Evolutionary conservation across 1,140 invertebrate species (phyloP).

Genomic region (Aradophagus sp.): DNA sequence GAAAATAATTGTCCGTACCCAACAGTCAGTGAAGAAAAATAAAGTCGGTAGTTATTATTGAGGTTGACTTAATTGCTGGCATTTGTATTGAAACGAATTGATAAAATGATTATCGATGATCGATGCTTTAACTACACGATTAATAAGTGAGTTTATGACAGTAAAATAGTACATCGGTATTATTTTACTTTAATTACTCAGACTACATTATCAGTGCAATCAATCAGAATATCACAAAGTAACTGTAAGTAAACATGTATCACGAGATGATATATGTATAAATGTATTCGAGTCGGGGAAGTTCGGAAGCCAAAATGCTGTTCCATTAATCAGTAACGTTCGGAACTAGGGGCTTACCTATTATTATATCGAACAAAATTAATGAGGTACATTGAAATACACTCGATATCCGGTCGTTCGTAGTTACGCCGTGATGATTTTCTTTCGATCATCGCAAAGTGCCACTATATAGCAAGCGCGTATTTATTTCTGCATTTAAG

Average conservation of each 20-base stretch:
- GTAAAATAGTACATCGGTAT: constrained; percentile 50
- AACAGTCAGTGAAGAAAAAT: too few relatives aligned
- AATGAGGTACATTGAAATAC: constrained; percentile 76
- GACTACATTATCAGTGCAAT: constrained; percentile 65
- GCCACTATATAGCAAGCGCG: too few relatives aligned
- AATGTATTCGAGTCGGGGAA: constrained; percentile 42
- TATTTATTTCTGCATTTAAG: too few relatives aligned
- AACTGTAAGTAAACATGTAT: constrained; percentile 48
- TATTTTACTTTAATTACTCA: constrained; percentile 67
- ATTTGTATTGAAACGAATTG: too few relatives aligned
- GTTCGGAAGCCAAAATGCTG: constrained; percentile 66
- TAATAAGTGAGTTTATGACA: too few relatives aligned
- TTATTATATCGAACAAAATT: constrained; percentile 76
- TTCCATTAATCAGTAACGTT: constrained; percentile 71
- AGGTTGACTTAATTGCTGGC: too few relatives aligned
- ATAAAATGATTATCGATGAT: too few relatives aligned
- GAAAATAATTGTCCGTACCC: too few relatives aligned
- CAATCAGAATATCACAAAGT: constrained; percentile 63
- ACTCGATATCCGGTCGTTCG: constrained; percentile 68
- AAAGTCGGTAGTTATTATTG: too few relatives aligned
- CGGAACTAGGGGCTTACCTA: constrained; percentile 55
- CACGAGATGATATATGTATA: constrained; percentile 56
- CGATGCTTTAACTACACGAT: too few relatives aligned
- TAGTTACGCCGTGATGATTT: constrained; percentile 61
- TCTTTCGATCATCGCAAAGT: too few relatives aligned